phyloP scores from a whole-genome alignment of 2,888 invertebrate species.

The Dysmachus trigonus region DNA sequence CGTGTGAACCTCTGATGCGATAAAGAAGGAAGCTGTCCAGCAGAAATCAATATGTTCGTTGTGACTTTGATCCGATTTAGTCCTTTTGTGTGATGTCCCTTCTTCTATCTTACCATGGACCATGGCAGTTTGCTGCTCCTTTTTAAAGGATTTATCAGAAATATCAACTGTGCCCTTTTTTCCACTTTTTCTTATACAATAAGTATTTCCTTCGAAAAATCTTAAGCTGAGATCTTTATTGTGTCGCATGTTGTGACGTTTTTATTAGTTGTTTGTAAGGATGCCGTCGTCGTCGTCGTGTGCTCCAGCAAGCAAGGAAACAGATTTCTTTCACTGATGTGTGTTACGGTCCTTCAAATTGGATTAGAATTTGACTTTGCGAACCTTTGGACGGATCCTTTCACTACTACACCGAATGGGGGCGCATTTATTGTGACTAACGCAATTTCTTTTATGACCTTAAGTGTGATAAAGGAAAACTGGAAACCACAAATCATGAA shows the following conservation, averaged over 20 bases:
- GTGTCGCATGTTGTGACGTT: constrained; percentile 44
- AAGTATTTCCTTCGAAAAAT: constrained; percentile 35
- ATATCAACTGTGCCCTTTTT: constrained; percentile 29
- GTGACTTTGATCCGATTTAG: constrained; percentile 45
- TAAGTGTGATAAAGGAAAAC: constrained; percentile 34
- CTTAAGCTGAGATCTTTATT: constrained; percentile 44
- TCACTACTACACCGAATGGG: constrained; percentile 22
- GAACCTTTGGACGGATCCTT: constrained; percentile 3
- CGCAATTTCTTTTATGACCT: constrained; percentile 39
- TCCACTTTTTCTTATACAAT: background rate
- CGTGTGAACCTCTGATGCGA: constrained; percentile 26
- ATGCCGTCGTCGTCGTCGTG: background rate
- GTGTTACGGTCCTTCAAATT: constrained; percentile 41
- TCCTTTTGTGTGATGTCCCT: constrained; percentile 40
- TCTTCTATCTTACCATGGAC: constrained; percentile 5
- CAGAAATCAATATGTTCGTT: constrained; percentile 45
- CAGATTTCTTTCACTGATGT: constrained; percentile 41
- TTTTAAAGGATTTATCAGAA: constrained; percentile 19
- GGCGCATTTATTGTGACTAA: constrained; percentile 31
- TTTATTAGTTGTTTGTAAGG: constrained; percentile 44
- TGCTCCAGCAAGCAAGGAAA: constrained; percentile 16
- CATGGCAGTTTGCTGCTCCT: constrained; percentile 34
- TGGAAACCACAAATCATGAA: constrained; percentile 46
- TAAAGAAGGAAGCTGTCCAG: constrained; percentile 40
- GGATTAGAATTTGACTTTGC: constrained; percentile 45